Evolutionary conservation across 2,888 invertebrate genomes (phyloP).

Genomic region (Scaptomyza parva): DNA sequence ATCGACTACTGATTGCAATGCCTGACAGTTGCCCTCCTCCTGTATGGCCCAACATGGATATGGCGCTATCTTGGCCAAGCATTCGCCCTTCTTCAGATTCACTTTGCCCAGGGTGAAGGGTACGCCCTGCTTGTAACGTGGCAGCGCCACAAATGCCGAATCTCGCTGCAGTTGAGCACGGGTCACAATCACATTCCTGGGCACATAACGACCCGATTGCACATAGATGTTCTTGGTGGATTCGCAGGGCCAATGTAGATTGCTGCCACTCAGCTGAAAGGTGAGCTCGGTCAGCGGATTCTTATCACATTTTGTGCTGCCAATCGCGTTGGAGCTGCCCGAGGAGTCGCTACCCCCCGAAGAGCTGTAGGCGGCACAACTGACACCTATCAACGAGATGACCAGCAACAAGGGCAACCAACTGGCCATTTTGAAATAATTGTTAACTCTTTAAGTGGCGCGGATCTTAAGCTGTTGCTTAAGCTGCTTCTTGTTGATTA

Average conservation of each 20-base stretch:
- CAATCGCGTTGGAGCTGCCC: conserved; percentile 43
- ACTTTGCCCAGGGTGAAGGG: conserved; percentile 87
- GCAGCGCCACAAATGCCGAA: conserved; percentile 87
- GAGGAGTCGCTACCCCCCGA: conserved; percentile 15
- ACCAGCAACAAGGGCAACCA: conserved; percentile 22
- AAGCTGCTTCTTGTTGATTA: conserved; percentile 27
- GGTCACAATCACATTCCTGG: conserved; percentile 87
- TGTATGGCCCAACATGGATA: conserved; percentile 90
- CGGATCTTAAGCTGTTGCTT: conserved; percentile 4
- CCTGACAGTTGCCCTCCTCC: conserved; percentile 89
- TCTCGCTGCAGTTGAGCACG: conserved; percentile 87
- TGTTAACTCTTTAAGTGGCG: not conserved
- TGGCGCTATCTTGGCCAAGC: conserved; percentile 86
- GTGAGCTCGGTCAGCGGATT: conserved; percentile 78
- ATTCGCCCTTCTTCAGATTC: conserved; percentile 85
- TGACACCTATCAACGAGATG: conserved; percentile 26
- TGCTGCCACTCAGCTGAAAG: conserved; percentile 83
- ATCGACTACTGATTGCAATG: conserved; percentile 89
- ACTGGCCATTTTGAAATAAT: conserved; percentile 29
- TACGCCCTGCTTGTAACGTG: conserved; percentile 87
- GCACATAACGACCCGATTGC: conserved; percentile 86
- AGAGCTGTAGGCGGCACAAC: conserved; percentile 37
- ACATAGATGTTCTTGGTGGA: conserved; percentile 87
- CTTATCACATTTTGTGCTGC: conserved; percentile 64
- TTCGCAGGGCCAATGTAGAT: conserved; percentile 87